Evolutionary conservation across 2,888 invertebrate species (phyloP).

Genomic region (Junonia oenone): DNA sequence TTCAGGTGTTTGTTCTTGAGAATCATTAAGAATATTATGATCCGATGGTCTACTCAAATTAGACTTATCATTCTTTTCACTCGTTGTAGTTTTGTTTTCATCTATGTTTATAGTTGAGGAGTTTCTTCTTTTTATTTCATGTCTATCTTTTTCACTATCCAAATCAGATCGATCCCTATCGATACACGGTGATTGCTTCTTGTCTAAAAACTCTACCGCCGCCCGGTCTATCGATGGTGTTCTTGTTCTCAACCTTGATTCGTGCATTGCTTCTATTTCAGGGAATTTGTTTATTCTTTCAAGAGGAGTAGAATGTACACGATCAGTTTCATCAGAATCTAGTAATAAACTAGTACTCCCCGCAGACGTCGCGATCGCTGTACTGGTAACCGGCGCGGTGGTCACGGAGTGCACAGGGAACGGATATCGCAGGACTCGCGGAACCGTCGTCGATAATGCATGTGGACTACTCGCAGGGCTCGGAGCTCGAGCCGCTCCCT

Average conservation of each 20-base stretch:
- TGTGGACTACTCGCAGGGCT: slow-evolving; percentile 67
- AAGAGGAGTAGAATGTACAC: slow-evolving; percentile 33
- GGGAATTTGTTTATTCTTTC: slow-evolving; percentile 42
- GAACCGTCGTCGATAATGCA: slow-evolving; percentile 58
- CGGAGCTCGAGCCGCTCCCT: slow-evolving; percentile 89
- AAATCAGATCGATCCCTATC: slow-evolving; percentile 34
- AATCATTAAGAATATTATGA: slow-evolving; percentile 14
- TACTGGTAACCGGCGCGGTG: slow-evolving; percentile 21
- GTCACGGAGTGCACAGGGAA: slow-evolving; percentile 82
- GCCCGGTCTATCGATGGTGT: slow-evolving; percentile 53
- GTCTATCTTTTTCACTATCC: slow-evolving; percentile 42
- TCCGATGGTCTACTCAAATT: slow-evolving; percentile 23
- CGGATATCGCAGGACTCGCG: slow-evolving; percentile 50
- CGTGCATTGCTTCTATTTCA: slow-evolving; percentile 45
- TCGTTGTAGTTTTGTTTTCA: slow-evolving; percentile 33
- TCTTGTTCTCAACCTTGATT: slow-evolving; percentile 76
- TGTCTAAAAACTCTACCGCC: slow-evolving; percentile 37
- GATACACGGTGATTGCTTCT: slow-evolving; percentile 36
- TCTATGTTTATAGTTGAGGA: slow-evolving; percentile 28
- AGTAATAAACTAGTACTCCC: slow-evolving; percentile 43
- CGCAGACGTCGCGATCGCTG: slow-evolving; percentile 42
- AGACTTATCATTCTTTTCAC: slow-evolving; percentile 29
- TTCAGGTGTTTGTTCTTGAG: slow-evolving; percentile 9
- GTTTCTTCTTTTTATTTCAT: slow-evolving; percentile 36
- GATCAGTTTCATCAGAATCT: slow-evolving; percentile 36